Evolutionary conservation across 2,888 invertebrate genomes (phyloP).

Genomic region (Lasioglossum pauxillum): DNA sequence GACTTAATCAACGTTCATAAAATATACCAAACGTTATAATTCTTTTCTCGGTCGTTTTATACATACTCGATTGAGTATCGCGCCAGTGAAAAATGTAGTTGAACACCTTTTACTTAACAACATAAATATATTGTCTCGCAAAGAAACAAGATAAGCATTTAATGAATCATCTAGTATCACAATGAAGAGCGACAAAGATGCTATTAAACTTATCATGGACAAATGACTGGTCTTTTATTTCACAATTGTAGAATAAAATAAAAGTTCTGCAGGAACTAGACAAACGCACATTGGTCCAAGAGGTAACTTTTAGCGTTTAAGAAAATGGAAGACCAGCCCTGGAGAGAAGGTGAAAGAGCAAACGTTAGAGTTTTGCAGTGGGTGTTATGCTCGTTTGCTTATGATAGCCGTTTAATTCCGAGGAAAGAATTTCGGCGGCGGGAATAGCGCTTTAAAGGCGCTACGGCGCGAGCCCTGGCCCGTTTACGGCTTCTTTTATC

Average conservation of each 20-base stretch:
- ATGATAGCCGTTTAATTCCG: constrained; percentile 23
- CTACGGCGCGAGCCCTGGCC: neutral
- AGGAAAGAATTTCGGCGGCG: constrained; percentile 14
- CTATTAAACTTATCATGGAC: neutral
- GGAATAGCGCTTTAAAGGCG: constrained; percentile 12
- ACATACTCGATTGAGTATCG: too few relatives aligned
- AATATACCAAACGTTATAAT: too few relatives aligned
- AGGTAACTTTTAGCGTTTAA: neutral
- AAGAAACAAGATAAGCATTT: neutral
- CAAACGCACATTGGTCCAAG: neutral
- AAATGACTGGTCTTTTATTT: neutral
- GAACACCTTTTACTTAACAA: too few relatives aligned
- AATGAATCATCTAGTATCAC: neutral
- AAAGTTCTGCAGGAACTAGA: neutral
- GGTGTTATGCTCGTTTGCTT: constrained; percentile 16
- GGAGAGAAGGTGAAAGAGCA: neutral
- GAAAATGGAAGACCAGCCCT: neutral
- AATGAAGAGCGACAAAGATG: neutral
- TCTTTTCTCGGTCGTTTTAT: too few relatives aligned
- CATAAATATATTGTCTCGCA: neutral
- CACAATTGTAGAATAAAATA: neutral
- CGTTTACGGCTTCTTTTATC: constrained; percentile 11
- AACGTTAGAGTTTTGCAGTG: neutral
- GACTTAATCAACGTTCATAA: too few relatives aligned
- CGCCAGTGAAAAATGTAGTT: too few relatives aligned